A percentile compares a stretch with the other conserved stretches of the same genome.
These are phyloP conservation scores for Pheosia gnoma DNA, from an alignment of 2,888 invertebrate genomes.

Conservation along the genomic window DNA sequence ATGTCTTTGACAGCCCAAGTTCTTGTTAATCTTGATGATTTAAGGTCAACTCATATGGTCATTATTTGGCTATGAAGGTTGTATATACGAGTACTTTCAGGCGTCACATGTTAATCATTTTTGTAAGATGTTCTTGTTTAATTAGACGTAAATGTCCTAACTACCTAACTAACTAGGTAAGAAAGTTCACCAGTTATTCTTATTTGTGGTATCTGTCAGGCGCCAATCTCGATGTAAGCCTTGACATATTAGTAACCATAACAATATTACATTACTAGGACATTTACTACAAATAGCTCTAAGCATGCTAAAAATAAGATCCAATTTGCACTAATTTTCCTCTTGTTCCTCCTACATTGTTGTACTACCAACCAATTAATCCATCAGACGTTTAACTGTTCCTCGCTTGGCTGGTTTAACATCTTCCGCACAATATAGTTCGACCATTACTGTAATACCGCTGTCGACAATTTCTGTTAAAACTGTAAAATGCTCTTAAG, in stretches of 20 bases:
- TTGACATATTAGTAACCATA: too few species aligned
- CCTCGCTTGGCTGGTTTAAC: conserved; percentile 29
- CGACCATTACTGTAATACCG: conserved; percentile 29
- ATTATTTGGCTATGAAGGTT: not conserved
- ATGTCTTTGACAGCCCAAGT: not conserved
- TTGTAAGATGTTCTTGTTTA: not conserved
- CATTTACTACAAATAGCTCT: too few species aligned
- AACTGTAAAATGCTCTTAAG: conserved; percentile 7
- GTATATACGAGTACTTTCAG: not conserved
- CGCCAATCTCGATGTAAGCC: too few species aligned
- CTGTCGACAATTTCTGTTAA: conserved; percentile 26
- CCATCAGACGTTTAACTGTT: conserved; percentile 35
- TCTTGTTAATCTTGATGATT: not conserved
- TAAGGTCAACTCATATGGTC: not conserved
- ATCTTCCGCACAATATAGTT: conserved; percentile 37
- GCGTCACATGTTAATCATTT: not conserved
- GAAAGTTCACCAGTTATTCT: too few species aligned
- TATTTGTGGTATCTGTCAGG: too few species aligned
- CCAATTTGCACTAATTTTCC: too few species aligned
- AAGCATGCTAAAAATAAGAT: too few species aligned
- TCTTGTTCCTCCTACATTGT: too few species aligned
- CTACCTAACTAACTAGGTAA: too few species aligned
- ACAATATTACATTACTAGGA: too few species aligned
- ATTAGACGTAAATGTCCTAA: not conserved
- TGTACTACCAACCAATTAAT: conserved; percentile 32